These are phyloP conservation scores for Molorchus minor DNA, from an alignment of 2,888 invertebrate species.

Conservation along the genomic window DNA sequence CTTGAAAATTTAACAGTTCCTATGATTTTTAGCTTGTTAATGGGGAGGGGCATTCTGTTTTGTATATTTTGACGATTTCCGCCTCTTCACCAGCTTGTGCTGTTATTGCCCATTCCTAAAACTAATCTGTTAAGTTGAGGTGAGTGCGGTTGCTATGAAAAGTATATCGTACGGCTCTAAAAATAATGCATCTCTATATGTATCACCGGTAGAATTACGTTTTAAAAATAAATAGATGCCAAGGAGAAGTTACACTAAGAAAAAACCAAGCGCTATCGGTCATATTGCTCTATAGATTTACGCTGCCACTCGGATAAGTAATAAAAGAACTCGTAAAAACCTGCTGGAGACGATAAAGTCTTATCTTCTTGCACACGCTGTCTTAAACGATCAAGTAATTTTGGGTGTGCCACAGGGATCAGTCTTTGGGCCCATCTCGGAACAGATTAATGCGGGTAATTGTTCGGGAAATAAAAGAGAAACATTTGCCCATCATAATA, in stretches of 20 bases:
- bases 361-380: not conserved
- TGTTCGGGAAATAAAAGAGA: too few relatives aligned
- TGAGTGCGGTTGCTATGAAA: slow-evolving; percentile 52
- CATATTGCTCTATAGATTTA: slow-evolving; percentile 36
- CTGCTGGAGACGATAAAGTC: not conserved
- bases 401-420: not conserved
- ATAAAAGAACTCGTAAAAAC: slow-evolving; percentile 1
- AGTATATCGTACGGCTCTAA: slow-evolving; percentile 39
- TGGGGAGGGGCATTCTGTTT: too few relatives aligned
- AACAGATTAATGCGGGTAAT: not conserved
- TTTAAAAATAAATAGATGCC: slow-evolving; percentile 32
- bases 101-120: not conserved
- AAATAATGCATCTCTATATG: slow-evolving; percentile 37
- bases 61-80: too few relatives aligned
- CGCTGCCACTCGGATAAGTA: slow-evolving; percentile 22
- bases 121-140: slow-evolving; percentile 45
- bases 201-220: slow-evolving; percentile 41
- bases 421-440: not conserved
- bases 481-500: too few relatives aligned
- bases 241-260: slow-evolving; percentile 33
- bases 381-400: not conserved
- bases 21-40: too few relatives aligned
- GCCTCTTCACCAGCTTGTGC: too few relatives aligned
- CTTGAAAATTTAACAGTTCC: too few relatives aligned
- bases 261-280: slow-evolving; percentile 39